phyloP scores from a whole-genome alignment of 2,888 invertebrate genomes.

The Synanthedon vespiformis region DNA sequence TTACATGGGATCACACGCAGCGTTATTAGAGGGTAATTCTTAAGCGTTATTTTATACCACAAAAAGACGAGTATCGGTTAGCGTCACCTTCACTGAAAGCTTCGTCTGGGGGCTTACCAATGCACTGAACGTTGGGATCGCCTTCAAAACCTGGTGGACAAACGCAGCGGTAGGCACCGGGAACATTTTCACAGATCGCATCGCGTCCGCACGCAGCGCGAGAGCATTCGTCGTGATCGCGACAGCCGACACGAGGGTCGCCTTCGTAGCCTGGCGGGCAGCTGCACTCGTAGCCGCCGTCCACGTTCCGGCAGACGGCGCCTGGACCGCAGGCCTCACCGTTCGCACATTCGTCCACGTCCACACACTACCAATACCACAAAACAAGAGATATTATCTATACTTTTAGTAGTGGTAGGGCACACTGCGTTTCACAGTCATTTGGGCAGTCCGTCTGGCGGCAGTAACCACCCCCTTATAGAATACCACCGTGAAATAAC shows the following conservation, averaged over 20 bases:
- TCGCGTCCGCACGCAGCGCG: slow-evolving; percentile 82
- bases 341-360: slow-evolving; percentile 85
- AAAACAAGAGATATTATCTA: too few species aligned
- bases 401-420: too few species aligned
- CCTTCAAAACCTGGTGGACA: slow-evolving; percentile 88
- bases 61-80: slow-evolving; percentile 29
- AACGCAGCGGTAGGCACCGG: slow-evolving; percentile 82
- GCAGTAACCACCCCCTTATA: too few species aligned
- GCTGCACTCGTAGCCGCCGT: slow-evolving; percentile 85
- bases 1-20: slow-evolving; percentile 49
- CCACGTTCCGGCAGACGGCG: slow-evolving; percentile 83
- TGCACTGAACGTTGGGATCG: slow-evolving; percentile 80
- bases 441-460: too few species aligned
- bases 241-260: slow-evolving; percentile 80
- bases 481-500: too few species aligned
- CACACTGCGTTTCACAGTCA: too few species aligned
- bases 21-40: slow-evolving; percentile 30
- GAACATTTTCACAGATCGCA: slow-evolving; percentile 82
- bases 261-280: slow-evolving; percentile 87
- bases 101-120: slow-evolving; percentile 69
- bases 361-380: slow-evolving; percentile 74
- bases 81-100: slow-evolving; percentile 30
- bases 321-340: slow-evolving; percentile 80
- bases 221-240: slow-evolving; percentile 81
- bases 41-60: slow-evolving; percentile 62